Percentiles rank a stretch among this genome's conserved stretches.
phyloP scores from a whole-genome alignment of 1,140 invertebrate genomes.

The Micrasema minimum region DNA sequence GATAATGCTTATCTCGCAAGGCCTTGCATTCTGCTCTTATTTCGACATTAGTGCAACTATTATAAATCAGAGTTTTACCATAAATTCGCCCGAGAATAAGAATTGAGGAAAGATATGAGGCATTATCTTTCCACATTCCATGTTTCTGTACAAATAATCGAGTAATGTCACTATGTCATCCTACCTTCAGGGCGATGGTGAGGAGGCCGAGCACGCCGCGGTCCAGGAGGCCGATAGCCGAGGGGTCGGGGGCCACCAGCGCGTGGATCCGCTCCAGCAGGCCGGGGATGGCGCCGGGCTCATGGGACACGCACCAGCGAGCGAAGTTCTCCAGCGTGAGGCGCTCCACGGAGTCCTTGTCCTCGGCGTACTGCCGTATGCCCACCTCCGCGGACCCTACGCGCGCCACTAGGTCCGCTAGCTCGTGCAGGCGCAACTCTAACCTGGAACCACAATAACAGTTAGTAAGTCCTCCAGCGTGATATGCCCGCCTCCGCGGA shows the following conservation, averaged over 20 bases:
- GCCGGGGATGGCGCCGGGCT: constrained; percentile 70
- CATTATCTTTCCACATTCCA: no score
- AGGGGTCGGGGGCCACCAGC: constrained; percentile 63
- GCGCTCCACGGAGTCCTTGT: constrained; percentile 68
- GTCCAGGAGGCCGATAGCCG: constrained; percentile 58
- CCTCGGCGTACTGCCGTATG: constrained; percentile 66
- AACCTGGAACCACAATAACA: no score
- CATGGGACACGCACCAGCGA: constrained; percentile 72
- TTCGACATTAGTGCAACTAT: no score
- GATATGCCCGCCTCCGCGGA: no score
- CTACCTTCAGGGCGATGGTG: constrained; percentile 66
- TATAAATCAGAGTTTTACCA: no score
- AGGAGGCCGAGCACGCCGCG: constrained; percentile 64
- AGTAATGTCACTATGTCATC: no score
- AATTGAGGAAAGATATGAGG: no score
- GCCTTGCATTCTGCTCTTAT: no score
- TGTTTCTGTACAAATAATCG: no score
- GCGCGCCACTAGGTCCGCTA: constrained; percentile 69
- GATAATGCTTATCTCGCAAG: no score
- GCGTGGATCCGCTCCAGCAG: constrained; percentile 75
- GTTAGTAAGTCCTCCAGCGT: no score
- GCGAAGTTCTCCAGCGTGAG: constrained; percentile 77
- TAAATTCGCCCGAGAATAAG: no score
- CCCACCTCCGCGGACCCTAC: constrained; percentile 68
- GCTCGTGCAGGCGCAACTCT: constrained; percentile 68